Evolutionary conservation across 2,797 vertebrate genomes (phyloP).

Genomic region (Sebastes itinus): DNA sequence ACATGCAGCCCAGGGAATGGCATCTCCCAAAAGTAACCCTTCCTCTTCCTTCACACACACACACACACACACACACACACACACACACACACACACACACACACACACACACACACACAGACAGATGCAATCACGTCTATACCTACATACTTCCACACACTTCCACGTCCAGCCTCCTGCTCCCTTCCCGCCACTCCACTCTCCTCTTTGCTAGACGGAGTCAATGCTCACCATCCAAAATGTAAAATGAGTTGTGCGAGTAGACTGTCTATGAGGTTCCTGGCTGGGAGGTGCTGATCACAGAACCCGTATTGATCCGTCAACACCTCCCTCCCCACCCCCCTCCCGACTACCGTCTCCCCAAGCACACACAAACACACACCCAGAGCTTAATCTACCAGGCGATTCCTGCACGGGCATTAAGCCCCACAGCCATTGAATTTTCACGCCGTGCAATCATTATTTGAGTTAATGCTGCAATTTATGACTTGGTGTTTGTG

Average conservation of each 20-base stretch:
- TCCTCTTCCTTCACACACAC: conserved; percentile 51
- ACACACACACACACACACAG: background rate
- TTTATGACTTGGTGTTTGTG: conserved; percentile 72
- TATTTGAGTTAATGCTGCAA: conserved; percentile 78
- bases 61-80: conserved; percentile 48
- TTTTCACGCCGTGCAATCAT: conserved; percentile 69
- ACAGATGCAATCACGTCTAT: conserved; percentile 20
- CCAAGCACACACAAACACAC: conserved; percentile 38
- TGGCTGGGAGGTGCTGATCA: conserved; percentile 68
- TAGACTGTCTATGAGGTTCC: conserved; percentile 52
- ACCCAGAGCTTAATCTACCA: conserved; percentile 67
- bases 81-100: conserved; percentile 11
- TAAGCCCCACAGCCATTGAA: conserved; percentile 55
- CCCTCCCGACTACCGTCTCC: background rate
- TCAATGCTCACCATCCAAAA: conserved; percentile 74
- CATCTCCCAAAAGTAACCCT: conserved; percentile 86
- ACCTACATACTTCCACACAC: conserved; percentile 16
- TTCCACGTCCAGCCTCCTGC: background rate
- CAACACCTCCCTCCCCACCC: conserved; percentile 9
- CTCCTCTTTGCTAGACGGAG: conserved; percentile 49
- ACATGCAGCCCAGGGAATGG: conserved; percentile 84
- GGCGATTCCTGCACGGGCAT: conserved; percentile 52
- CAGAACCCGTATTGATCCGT: conserved; percentile 63
- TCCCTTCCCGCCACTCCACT: conserved; percentile 32
- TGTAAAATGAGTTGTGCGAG: conserved; percentile 67